phyloP scores from a whole-genome alignment of 1,140 invertebrate species.

The Lepidurus packardi region DNA sequence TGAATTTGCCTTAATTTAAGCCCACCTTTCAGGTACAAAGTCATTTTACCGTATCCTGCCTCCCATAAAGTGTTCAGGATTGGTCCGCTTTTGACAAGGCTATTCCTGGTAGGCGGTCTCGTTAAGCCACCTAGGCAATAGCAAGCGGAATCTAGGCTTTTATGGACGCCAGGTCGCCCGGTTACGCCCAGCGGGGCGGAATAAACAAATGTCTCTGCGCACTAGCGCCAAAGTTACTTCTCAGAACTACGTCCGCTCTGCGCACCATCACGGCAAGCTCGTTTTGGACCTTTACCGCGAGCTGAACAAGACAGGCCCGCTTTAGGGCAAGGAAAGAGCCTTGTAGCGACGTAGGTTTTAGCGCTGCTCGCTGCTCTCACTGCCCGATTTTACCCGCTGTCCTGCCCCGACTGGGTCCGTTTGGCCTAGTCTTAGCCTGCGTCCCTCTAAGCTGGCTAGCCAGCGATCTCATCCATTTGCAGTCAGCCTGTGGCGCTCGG shows the following conservation, averaged over 20 bases:
- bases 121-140: conserved; percentile 14
- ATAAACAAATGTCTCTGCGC: background rate
- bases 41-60: conserved; percentile 10
- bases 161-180: background rate
- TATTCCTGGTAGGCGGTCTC: conserved; percentile 14
- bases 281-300: background rate
- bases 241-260: background rate
- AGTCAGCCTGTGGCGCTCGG: conserved; percentile 20
- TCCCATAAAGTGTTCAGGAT: background rate
- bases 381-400: background rate
- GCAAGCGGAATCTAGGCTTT: background rate
- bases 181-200: conserved; percentile 3
- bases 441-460: conserved; percentile 20
- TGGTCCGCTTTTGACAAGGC: background rate
- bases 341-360: background rate
- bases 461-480: conserved; percentile 18
- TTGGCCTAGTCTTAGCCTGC: background rate
- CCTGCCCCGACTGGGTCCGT: conserved; percentile 20
- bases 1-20: conserved; percentile 1
- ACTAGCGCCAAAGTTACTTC: conserved; percentile 4
- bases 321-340: background rate
- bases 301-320: background rate
- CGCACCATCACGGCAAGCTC: background rate
- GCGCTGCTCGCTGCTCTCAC: background rate
- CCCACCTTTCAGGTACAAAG: conserved; percentile 18